Base-by-base conservation (phyloP, 2,113 vertebrate species). In the Microcebus ravelobensis region DNA sequence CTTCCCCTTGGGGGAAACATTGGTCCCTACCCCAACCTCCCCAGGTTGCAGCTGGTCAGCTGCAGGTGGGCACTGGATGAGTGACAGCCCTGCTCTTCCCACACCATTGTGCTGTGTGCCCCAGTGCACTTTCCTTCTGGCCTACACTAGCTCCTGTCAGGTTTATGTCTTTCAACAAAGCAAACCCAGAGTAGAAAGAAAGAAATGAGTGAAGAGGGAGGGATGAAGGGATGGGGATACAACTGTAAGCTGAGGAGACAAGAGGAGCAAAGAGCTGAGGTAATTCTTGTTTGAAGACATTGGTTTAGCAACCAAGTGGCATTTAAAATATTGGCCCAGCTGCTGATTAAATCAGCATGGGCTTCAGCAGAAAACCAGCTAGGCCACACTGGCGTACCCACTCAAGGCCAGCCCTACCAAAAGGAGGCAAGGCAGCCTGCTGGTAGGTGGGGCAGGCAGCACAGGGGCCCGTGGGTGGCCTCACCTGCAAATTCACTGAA, bases 101-200 rank as follows among this genome's bases (percentile, higher is more conserved):
- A 86, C 25, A 76, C 18, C 27, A 4, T 3, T 57, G 31, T 27
- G 61, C 12, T 17, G 6, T 11, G 9, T n/a, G 71, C 50, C 50
- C 74, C 42, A 79, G 48, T 48, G 84, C 34, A 36, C 42, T 55
- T 63, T 95, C 31, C 61, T 87, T 61, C 86, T 48, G 61, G 55
- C 48, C 80, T 73, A 27, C 5, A 63, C 31, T n/a, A 79, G 45
- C 88, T 83, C 57, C 17, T 31, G 3, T 27, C 2, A 1, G 94
- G 50, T 82, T 96, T 20, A 67, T 15, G 31, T 71, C 39, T 83
- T 50, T 31, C 67, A 65, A 63, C 20, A 42, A 65, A 1, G 15
- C 5, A 25, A 87, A n/a, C 29, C 63, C 48, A 63, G 65, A 42
- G 5, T 71, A 50, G 71, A 29, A 81, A 59, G 50, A 20, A 59